A percentile compares a stretch with the other conserved stretches of the same genome.
Conservation (phyloP, 2,888 invertebrate species). For the Bimastos eiseni region DNA sequence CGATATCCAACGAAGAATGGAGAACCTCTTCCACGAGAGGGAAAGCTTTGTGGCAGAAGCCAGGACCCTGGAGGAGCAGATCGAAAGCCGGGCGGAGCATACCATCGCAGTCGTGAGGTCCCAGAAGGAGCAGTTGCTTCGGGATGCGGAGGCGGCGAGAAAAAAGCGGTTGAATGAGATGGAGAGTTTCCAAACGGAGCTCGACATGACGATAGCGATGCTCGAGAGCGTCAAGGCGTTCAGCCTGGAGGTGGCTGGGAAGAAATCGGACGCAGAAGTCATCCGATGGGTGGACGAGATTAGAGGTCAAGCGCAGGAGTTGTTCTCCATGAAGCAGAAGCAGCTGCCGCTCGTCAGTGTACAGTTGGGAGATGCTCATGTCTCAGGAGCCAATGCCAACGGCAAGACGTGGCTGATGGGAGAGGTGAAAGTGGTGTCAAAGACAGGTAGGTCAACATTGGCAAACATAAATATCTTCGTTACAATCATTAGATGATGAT, state of each 20-base stretch:
- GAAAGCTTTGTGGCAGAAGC: conserved; percentile 1
- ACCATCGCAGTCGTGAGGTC: background rate
- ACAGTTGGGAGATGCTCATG: background rate
- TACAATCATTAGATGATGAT: background rate
- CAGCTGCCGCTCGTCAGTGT: conserved; percentile 1
- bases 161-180: background rate
- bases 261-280: background rate
- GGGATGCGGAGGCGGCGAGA: background rate
- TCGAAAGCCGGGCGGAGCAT: conserved; percentile 15
- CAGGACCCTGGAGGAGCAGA: background rate
- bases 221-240: background rate
- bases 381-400: background rate
- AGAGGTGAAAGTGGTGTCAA: background rate
- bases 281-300: background rate
- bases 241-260: background rate
- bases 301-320: background rate
- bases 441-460: background rate
- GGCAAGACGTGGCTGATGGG: conserved; percentile 1
- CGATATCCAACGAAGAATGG: background rate
- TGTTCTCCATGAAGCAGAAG: background rate
- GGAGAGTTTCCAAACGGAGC: background rate
- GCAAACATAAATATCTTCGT: background rate
- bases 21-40: background rate
- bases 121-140: conserved; percentile 3
- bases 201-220: background rate